Evolutionary conservation across 2,797 vertebrate genomes (phyloP).

Genomic region (Periophthalmus magnuspinnatus): DNA sequence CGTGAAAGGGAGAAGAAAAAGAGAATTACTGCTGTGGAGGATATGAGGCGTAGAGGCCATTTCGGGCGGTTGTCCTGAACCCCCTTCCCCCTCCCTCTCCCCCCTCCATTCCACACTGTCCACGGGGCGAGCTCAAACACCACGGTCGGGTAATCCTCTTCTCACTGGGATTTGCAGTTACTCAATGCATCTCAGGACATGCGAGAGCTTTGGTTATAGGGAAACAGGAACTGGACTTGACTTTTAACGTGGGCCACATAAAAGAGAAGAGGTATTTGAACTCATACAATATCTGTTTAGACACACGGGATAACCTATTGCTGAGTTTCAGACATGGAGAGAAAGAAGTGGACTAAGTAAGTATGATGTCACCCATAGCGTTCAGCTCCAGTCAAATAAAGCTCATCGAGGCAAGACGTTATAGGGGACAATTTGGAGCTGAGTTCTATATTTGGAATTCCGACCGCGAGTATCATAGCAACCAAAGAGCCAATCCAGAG

Average conservation of each 20-base stretch:
- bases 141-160: slow-evolving; percentile 55
- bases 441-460: too few relatives aligned
- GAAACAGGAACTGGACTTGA: slow-evolving; percentile 19
- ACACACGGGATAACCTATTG: too few relatives aligned
- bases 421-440: too few relatives aligned
- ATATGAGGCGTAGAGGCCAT: slow-evolving; percentile 46
- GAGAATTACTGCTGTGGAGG: slow-evolving; percentile 30
- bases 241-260: slow-evolving; percentile 22
- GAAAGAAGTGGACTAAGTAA: too few relatives aligned
- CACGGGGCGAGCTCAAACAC: slow-evolving; percentile 50
- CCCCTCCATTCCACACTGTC: slow-evolving; percentile 42
- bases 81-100: slow-evolving; percentile 46
- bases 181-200: slow-evolving; percentile 36
- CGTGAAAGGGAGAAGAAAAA: slow-evolving; percentile 17
- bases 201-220: slow-evolving; percentile 42
- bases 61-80: slow-evolving; percentile 56
- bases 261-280: not conserved
- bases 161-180: slow-evolving; percentile 43
- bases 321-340: too few relatives aligned
- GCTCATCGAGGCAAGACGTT: too few relatives aligned
- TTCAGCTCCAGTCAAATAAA: too few relatives aligned
- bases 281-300: too few relatives aligned
- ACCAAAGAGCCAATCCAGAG: too few relatives aligned
- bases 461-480: too few relatives aligned
- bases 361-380: too few relatives aligned